Conservation (phyloP, 53 echinoderm and acorn worm genomes). For the Paracentrotus lividus region DNA sequence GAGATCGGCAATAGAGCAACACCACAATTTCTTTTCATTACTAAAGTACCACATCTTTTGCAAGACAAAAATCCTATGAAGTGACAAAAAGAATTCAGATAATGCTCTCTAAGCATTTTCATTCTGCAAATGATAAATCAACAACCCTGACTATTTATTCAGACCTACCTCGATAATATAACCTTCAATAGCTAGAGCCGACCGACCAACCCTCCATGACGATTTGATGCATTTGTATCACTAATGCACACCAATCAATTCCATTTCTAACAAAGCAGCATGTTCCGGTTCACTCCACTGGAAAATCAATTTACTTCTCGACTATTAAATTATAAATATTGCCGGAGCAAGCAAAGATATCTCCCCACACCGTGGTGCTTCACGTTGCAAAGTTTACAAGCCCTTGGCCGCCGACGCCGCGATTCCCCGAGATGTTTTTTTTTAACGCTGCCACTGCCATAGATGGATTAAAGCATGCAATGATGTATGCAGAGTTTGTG, state of each 20-base stretch:
- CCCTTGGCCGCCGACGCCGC: slow-evolving; percentile 20
- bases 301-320: slow-evolving; percentile 69
- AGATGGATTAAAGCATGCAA: background rate
- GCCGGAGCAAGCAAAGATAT: slow-evolving; percentile 44
- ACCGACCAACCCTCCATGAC: slow-evolving; percentile 50
- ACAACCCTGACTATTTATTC: background rate
- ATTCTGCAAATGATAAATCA: slow-evolving; percentile 1
- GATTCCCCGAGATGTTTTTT: slow-evolving; percentile 16
- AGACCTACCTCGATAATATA: background rate
- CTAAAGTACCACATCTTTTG: background rate
- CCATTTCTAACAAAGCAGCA: slow-evolving; percentile 54
- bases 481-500: background rate
- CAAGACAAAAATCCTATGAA: background rate
- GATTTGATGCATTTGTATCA: slow-evolving; percentile 51
- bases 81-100: background rate
- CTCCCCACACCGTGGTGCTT: slow-evolving; percentile 25
- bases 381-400: slow-evolving; percentile 38
- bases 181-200: slow-evolving; percentile 1
- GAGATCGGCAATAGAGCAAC: background rate
- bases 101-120: background rate
- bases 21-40: background rate
- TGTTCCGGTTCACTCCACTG: slow-evolving; percentile 64
- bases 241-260: slow-evolving; percentile 65
- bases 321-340: slow-evolving; percentile 70
- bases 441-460: background rate